Evolutionary conservation across 2,797 vertebrate species (phyloP), one percentile per base, ranked within the genome.

Genomic region (Lacerta agilis): DNA sequence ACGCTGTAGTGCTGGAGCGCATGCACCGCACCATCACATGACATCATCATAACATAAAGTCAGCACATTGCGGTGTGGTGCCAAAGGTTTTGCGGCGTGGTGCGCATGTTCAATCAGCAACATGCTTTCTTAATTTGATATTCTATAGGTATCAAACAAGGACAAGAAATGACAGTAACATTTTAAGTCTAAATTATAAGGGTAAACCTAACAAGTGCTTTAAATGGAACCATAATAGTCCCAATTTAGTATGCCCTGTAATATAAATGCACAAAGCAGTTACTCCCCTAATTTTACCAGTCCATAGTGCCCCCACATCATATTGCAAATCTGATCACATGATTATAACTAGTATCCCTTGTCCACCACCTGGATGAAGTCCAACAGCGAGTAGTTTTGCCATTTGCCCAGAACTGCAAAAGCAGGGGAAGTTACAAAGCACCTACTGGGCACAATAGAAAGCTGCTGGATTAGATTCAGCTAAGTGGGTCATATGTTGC

Each of bases 401-500:
- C 20, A 55, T 58, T 64, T 88, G 49, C 29, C 23, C 49, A 79
- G 36, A 66, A 79, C 11, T 79, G 11, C 87, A 88, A 88, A 82
- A 88, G 79, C 43, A 38, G 20, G 18, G 64, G 18, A 72, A 9
- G 41, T 27, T 29, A 7, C 58, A 64, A 83, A 83, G 76, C 20
- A 64, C 45, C 20, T 23, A 2, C 61, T 64, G 17, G 23, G 2
- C 29, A 72, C n/a, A 69, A 33, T 11, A 55, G 27, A 49, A 67
- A 8, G 27, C 27, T 49, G 61, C 4, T 69, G 10, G 15, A 66
- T 23, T 77, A 33, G 2, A 61, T 79, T 23, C 23, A 7, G 7
- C 20, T 49, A 45, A 61, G 20, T 61, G 27, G 23, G 17, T 36
- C 23, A 61, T 72, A 88, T 79, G 15, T 45, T 64, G 5, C 72